Base-by-base conservation (phyloP, 2,113 vertebrate genomes). In the Anhinga rufa region DNA sequence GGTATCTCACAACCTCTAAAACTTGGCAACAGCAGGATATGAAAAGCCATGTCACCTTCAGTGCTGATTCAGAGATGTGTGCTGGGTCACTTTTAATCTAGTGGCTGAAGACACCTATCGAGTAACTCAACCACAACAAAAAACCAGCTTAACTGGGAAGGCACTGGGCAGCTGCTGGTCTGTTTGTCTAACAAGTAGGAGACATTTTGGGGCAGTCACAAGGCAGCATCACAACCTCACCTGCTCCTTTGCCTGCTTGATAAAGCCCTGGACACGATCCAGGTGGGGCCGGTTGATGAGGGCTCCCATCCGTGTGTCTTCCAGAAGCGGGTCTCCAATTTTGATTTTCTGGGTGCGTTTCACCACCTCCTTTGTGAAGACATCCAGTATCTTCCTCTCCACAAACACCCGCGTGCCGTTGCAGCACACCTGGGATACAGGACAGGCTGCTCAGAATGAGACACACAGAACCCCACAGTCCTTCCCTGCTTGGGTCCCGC, bases 381-480 rank as follows among this genome's bases (percentile, higher is more conserved):
- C 92, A 17, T 99, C 98, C 97, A 99, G 66, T 74, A 99, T 99
- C 40, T 99, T 98, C 70, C 96, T 98, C 84, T 99, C 99, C 54
- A 99, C 99, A 85, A 98, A 99, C 24, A 99, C 99, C 17, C 99
- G 98, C 0, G 99, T 99, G 34, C 99, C 99, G 0, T 99, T 99
- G 94, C 99, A 99, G 96, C 99, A 99, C 25, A 99, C 99, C 99
- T 99, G 72, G 36, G 49, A 66, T 4, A 66, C 14, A 62, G 26
- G 65, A 87, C 66, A 54, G 61, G 36, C 28, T 57, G 88, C 51
- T 81, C 12, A 92, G 79, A 31, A 34, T 1, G 68, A 26, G 10
- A 46, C 58, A 80, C 42, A 19, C 19, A 44, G 71, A 44, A 75
- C 10, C 42, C 34, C 18, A 32, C 31, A 65, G 18, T 9, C 52